Percentiles rank a stretch among this genome's conserved stretches.
phyloP scores from a whole-genome alignment of 2,888 invertebrate species.

The Tachina fera region DNA sequence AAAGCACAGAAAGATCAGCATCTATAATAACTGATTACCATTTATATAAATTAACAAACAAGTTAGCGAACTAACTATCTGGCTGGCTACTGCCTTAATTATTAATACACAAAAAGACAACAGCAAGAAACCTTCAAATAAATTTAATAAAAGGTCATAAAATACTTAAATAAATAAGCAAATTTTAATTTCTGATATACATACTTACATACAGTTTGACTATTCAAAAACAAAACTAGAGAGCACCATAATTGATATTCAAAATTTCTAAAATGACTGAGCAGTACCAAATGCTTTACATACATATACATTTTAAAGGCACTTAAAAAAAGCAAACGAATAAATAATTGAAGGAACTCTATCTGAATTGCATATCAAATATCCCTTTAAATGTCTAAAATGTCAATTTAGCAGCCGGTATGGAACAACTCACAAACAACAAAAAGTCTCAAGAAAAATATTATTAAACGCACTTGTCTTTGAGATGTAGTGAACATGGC shows the following conservation, averaged over 20 bases:
- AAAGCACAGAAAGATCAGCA: background rate
- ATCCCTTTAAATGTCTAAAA: conserved; percentile 74
- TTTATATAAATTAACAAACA: conserved; percentile 9
- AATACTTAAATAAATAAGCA: conserved; percentile 46
- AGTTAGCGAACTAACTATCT: background rate
- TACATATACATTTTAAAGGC: background rate
- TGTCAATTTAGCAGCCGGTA: conserved; percentile 71
- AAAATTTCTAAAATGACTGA: background rate
- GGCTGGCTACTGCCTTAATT: conserved; percentile 42
- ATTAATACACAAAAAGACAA: conserved; percentile 6
- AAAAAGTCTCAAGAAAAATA: conserved; percentile 45
- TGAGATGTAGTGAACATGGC: background rate
- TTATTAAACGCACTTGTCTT: conserved; percentile 74
- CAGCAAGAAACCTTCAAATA: conserved; percentile 22
- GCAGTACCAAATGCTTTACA: background rate
- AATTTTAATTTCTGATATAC: conserved; percentile 4
- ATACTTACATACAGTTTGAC: background rate
- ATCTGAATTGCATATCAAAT: conserved; percentile 69
- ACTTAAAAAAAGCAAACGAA: background rate
- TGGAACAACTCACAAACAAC: conserved; percentile 42
- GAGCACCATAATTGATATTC: background rate
- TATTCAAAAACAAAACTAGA: background rate
- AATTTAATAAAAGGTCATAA: conserved; percentile 14
- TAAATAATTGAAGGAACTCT: conserved; percentile 19
- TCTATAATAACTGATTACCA: conserved; percentile 21